Conservation (phyloP, 1,140 invertebrate genomes). For the Drosophila triauraria region DNA sequence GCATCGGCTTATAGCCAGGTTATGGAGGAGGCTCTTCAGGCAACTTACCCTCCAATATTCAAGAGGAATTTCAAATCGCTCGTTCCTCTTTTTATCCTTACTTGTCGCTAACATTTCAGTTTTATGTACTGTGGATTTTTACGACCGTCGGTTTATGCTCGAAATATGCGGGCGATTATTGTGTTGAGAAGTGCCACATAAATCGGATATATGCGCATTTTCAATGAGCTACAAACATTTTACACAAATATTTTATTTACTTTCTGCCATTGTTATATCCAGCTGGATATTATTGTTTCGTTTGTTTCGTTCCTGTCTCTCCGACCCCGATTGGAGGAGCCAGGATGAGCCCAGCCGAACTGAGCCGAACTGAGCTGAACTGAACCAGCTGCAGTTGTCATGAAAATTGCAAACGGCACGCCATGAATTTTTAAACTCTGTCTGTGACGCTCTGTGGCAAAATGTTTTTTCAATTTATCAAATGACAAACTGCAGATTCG, state of each 20-base stretch:
- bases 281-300: constrained; percentile 16
- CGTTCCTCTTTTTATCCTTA: not conserved
- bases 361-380: not conserved
- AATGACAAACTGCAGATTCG: constrained; percentile 44
- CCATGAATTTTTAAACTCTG: constrained; percentile 59
- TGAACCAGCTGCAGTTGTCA: constrained; percentile 57
- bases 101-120: constrained; percentile 4
- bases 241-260: constrained; percentile 54
- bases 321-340: constrained; percentile 18
- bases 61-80: constrained; percentile 33
- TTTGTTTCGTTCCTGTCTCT: not conserved
- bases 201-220: constrained; percentile 66
- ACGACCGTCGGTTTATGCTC: constrained; percentile 26
- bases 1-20: not conserved
- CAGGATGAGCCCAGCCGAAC: constrained; percentile 17
- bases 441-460: constrained; percentile 23
- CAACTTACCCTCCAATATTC: constrained; percentile 11
- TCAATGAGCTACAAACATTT: constrained; percentile 52
- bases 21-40: not conserved
- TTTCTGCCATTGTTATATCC: constrained; percentile 28
- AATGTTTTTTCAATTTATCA: constrained; percentile 66
- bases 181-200: constrained; percentile 53
- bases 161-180: constrained; percentile 60
- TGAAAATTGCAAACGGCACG: constrained; percentile 53
- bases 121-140: constrained; percentile 53